Percentiles rank a stretch among this genome's conserved stretches.
Evolutionary conservation across 2,113 vertebrate genomes (phyloP).

Genomic region (Tachysurus fulvidraco): DNA sequence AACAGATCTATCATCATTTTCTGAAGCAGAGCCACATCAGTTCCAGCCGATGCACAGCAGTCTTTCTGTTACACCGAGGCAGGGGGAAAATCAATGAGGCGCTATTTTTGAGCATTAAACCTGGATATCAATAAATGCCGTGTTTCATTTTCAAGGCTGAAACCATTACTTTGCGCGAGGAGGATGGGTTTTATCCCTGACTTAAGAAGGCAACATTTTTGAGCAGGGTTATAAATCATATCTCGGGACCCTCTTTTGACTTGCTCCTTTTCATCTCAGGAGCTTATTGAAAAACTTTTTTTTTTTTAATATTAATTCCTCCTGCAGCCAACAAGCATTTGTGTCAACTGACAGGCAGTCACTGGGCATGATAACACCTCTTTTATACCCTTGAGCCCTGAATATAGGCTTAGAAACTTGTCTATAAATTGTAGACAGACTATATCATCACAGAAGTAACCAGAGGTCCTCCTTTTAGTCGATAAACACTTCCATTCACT

Average conservation of each 20-base stretch:
- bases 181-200: conserved; percentile 46
- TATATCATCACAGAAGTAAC: background rate
- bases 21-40: conserved; percentile 44
- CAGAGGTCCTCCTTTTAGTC: too few relatives aligned
- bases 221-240: conserved; percentile 39
- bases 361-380: conserved; percentile 4
- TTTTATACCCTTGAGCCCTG: background rate
- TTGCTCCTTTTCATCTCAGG: conserved; percentile 22
- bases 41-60: conserved; percentile 38
- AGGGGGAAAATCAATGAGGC: conserved; percentile 55
- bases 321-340: conserved; percentile 37
- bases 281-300: conserved; percentile 45
- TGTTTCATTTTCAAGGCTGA: conserved; percentile 53
- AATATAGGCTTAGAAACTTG: background rate
- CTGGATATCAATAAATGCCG: conserved; percentile 56
- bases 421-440: background rate
- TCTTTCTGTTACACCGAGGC: conserved; percentile 33
- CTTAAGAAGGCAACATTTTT: conserved; percentile 34
- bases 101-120: conserved; percentile 60
- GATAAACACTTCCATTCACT: background rate
- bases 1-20: conserved; percentile 51
- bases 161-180: conserved; percentile 49
- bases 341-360: conserved; percentile 34
- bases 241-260: conserved; percentile 16
- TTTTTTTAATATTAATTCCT: conserved; percentile 24